phyloP scores from a whole-genome alignment of 2,797 vertebrate species.

The Coranthus polyacanthus region DNA sequence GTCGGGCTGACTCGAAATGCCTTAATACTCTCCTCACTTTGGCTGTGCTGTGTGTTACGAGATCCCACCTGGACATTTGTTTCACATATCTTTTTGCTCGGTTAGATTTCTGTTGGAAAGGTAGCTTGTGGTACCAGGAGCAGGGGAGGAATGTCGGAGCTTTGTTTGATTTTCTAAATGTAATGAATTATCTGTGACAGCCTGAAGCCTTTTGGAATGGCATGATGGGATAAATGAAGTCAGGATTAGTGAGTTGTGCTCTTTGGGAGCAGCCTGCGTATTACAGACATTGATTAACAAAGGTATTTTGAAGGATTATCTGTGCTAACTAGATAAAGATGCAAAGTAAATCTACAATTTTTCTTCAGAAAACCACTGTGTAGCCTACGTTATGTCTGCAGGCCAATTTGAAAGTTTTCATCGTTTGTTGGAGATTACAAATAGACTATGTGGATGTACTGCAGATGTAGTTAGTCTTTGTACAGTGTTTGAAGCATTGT shows the following conservation, averaged over 20 bases:
- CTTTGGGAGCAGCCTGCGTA: constrained; percentile 56
- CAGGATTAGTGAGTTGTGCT: constrained; percentile 72
- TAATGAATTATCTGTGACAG: constrained; percentile 84
- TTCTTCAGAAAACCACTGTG: not conserved
- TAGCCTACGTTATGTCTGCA: not conserved
- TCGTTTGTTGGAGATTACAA: too few species aligned
- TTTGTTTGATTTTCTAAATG: constrained; percentile 79
- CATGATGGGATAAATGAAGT: constrained; percentile 78
- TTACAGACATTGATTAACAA: constrained; percentile 58
- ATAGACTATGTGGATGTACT: constrained; percentile 2
- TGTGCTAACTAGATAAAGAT: constrained; percentile 34
- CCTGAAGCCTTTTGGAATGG: constrained; percentile 76
- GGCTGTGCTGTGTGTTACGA: constrained; percentile 20
- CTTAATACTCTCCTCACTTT: constrained; percentile 27
- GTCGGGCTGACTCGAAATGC: constrained; percentile 25
- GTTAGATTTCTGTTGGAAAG: constrained; percentile 47
- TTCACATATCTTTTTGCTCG: constrained; percentile 29
- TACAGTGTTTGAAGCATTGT: constrained; percentile 4
- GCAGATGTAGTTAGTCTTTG: not conserved
- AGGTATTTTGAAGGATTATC: constrained; percentile 42
- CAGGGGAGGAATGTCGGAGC: constrained; percentile 78
- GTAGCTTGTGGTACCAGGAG: constrained; percentile 78
- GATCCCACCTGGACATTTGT: constrained; percentile 45
- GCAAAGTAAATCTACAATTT: not conserved
- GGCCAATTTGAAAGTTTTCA: not conserved